Percentiles rank a stretch among this genome's conserved stretches.
phyloP scores from a whole-genome alignment of 2,113 vertebrate genomes.

The Hiodon tergisus region DNA sequence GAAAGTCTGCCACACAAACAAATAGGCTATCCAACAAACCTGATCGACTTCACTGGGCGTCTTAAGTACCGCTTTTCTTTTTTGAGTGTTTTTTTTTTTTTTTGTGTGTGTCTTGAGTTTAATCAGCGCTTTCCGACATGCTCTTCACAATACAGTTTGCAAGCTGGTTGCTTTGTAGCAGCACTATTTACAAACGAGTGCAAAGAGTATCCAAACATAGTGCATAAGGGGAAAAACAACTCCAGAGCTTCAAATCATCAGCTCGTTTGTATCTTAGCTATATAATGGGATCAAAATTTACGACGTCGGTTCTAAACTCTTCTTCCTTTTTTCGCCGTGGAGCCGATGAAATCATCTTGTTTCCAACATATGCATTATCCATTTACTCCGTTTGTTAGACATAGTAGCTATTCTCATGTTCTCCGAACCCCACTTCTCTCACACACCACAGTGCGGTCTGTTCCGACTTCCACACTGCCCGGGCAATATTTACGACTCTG shows the following conservation, averaged over 20 bases:
- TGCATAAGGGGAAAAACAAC: slow-evolving; percentile 37
- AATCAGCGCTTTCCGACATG: slow-evolving; percentile 25
- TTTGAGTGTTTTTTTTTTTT: no score
- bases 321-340: slow-evolving; percentile 40
- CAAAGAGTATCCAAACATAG: slow-evolving; percentile 25
- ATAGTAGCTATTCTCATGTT: slow-evolving; percentile 30
- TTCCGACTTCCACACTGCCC: slow-evolving; percentile 53
- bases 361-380: slow-evolving; percentile 22
- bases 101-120: slow-evolving; percentile 25
- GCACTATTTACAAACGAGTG: background rate
- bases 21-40: slow-evolving; percentile 52
- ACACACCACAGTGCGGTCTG: slow-evolving; percentile 58
- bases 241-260: slow-evolving; percentile 42
- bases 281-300: slow-evolving; percentile 58
- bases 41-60: slow-evolving; percentile 49
- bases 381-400: slow-evolving; percentile 16
- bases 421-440: slow-evolving; percentile 44
- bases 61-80: slow-evolving; percentile 27
- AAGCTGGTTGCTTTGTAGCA: slow-evolving; percentile 24
- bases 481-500: slow-evolving; percentile 55
- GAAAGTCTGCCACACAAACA: slow-evolving; percentile 10
- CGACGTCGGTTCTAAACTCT: slow-evolving; percentile 58
- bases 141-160: slow-evolving; percentile 48
- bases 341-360: slow-evolving; percentile 18
- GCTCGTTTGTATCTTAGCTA: slow-evolving; percentile 33